Evolutionary conservation across 64 coral and sea anemone genomes (phyloP), one percentile per base, ranked within the genome.

Genomic region (Exaiptasia diaphana): DNA sequence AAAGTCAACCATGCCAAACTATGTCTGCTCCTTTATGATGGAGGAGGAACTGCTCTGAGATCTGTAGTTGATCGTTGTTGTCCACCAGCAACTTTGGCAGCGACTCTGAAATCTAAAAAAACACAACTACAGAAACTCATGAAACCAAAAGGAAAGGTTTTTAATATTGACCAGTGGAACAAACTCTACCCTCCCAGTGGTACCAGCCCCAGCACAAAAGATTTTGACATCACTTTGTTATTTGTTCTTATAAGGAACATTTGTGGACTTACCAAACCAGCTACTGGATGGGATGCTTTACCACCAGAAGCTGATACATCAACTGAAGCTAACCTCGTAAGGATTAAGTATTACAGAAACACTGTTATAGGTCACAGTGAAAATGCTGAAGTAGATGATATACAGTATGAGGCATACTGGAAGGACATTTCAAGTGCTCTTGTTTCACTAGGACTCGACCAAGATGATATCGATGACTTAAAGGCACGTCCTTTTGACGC

Each of bases 251-350:
- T 90, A 12, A 60, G 79, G 15, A 90, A 77, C 36, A 77, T 90
- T 45, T 90, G 88, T 90, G 71, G 79, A 34, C 58, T 90, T 22
- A 24, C 79, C 18, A 18, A 54, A 7, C 88, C 88, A 35, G 79
- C 50, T 46, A 46, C 43, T 46, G 43, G 43, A 8, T 46, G 43
- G 43, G 43, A 46, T 15, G 43, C 0, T 12, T 39, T 74, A 0
- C 88, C 88, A 54, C 42, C 18, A 25, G 33, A 18, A 6, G 53
- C 20, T 46, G 43, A 46, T 46, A 46, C 5, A 6, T 46, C 43
- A 46, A 6, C 6, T 7, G 43, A 46, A 15, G 43, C 43, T 46
- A 46, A 46, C 43, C 43, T 46, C 5, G 43, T 15, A 6, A 46
- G 43, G 43, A 46, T 46, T 7, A 46, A 46, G 43, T 46, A 46